Conservation (phyloP, 2,888 invertebrate species). For the Drosophila paranaensis region DNA sequence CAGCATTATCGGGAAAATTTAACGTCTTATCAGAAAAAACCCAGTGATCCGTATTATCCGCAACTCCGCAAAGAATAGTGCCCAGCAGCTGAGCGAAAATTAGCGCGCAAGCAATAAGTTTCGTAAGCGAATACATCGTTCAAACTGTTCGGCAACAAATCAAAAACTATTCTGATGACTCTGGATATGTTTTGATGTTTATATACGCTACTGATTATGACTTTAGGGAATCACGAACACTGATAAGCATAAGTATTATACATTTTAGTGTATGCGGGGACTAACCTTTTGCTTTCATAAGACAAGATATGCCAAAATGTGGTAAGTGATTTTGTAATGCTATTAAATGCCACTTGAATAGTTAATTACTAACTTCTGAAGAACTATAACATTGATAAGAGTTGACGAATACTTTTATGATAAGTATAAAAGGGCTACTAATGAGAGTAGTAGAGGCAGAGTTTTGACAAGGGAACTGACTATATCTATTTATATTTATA, state of each 20-base stretch:
- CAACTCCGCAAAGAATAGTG: slow-evolving; percentile 35
- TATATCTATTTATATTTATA: background rate
- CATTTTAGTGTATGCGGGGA: background rate
- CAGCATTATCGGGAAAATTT: slow-evolving; percentile 42
- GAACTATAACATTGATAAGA: background rate
- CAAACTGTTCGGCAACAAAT: slow-evolving; percentile 8
- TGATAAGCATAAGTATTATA: slow-evolving; percentile 4
- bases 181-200: background rate
- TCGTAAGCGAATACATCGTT: slow-evolving; percentile 37
- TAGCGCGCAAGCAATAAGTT: slow-evolving; percentile 24
- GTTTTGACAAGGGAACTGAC: background rate
- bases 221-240: slow-evolving; percentile 4
- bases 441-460: background rate
- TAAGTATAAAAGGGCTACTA: background rate
- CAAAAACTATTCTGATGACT: slow-evolving; percentile 6
- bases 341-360: background rate
- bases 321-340: background rate
- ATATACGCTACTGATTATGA: slow-evolving; percentile 9
- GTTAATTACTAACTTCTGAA: background rate
- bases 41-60: slow-evolving; percentile 47
- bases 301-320: slow-evolving; percentile 11
- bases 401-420: background rate
- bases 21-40: slow-evolving; percentile 5
- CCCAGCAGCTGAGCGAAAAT: slow-evolving; percentile 43
- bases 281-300: background rate